Conservation (phyloP, 2,888 invertebrate species). For the Colostygia pectinataria region DNA sequence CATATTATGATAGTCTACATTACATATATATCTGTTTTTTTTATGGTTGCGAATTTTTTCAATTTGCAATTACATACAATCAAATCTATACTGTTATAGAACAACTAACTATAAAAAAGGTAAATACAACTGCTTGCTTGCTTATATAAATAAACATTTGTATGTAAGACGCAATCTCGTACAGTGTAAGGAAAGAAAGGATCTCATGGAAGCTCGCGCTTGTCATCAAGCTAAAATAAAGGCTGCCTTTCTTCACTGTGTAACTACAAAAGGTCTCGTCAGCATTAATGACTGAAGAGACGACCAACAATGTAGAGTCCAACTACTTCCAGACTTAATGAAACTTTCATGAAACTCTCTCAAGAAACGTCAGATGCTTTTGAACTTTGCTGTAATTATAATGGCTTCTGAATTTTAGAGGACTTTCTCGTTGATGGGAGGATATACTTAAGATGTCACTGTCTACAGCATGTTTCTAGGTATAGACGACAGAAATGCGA, state of each 20-base stretch:
- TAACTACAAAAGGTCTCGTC: slow-evolving; percentile 59
- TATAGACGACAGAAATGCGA: slow-evolving; percentile 7
- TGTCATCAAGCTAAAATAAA: slow-evolving; percentile 48
- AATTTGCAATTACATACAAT: too few species aligned
- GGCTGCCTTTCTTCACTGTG: slow-evolving; percentile 49
- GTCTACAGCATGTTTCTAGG: slow-evolving; percentile 9
- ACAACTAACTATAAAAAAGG: too few species aligned
- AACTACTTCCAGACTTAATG: slow-evolving; percentile 59
- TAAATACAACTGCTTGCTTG: too few species aligned
- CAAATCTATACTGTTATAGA: too few species aligned
- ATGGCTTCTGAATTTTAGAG: slow-evolving; percentile 30
- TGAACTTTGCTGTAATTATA: slow-evolving; percentile 38
- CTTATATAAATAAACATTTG: too few species aligned
- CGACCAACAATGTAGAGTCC: slow-evolving; percentile 59
- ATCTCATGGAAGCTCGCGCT: slow-evolving; percentile 11
- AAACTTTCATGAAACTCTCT: slow-evolving; percentile 49
- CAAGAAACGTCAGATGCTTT: slow-evolving; percentile 35
- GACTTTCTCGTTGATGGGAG: slow-evolving; percentile 31
- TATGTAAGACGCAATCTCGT: slow-evolving; percentile 16
- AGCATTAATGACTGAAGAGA: slow-evolving; percentile 61
- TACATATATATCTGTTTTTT: not conserved
- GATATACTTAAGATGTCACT: slow-evolving; percentile 22
- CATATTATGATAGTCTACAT: not conserved
- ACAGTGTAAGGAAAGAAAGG: slow-evolving; percentile 16
- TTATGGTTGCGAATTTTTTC: not conserved